Evolutionary conservation across 2,113 vertebrate genomes (phyloP).

Genomic region (Saguinus imperator): DNA sequence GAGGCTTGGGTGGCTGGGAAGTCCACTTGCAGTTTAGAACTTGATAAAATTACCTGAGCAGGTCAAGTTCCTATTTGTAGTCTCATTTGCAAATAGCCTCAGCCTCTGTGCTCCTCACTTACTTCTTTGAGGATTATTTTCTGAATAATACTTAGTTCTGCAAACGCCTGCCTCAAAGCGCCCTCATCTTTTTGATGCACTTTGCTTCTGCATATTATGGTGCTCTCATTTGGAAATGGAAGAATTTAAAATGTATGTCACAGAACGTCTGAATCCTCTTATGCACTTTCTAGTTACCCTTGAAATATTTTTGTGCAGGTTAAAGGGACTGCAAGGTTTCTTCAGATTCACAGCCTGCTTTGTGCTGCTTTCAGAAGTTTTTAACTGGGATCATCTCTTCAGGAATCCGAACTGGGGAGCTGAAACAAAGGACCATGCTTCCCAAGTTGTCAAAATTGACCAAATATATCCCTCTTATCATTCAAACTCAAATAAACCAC

Average conservation of each 20-base stretch:
- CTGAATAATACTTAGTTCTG: constrained; percentile 45
- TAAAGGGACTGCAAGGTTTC: constrained; percentile 68
- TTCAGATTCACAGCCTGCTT: constrained; percentile 69
- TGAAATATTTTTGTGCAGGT: constrained; percentile 63
- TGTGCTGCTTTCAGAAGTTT: constrained; percentile 70
- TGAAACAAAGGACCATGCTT: constrained; percentile 79
- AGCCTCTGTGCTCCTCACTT: neutral
- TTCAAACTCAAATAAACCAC: constrained; percentile 18
- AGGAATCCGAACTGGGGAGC: constrained; percentile 76
- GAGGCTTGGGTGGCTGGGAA: constrained; percentile 78
- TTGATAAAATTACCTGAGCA: constrained; percentile 76
- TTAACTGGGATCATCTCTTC: constrained; percentile 64
- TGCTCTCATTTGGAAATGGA: constrained; percentile 52
- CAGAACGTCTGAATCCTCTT: constrained; percentile 43
- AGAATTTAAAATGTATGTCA: constrained; percentile 44
- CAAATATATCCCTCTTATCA: neutral
- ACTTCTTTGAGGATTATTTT: constrained; percentile 56
- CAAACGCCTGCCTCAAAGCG: neutral
- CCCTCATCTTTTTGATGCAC: neutral
- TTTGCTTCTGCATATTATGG: constrained; percentile 45
- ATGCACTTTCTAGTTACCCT: constrained; percentile 63
- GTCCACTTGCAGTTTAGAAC: constrained; percentile 51
- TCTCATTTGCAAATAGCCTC: constrained; percentile 61
- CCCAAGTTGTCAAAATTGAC: neutral
- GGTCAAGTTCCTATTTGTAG: constrained; percentile 71